Percentiles rank a stretch among this genome's conserved stretches.
Evolutionary conservation across 2,888 invertebrate genomes (phyloP).

Genomic region (Brenthis hecate): DNA sequence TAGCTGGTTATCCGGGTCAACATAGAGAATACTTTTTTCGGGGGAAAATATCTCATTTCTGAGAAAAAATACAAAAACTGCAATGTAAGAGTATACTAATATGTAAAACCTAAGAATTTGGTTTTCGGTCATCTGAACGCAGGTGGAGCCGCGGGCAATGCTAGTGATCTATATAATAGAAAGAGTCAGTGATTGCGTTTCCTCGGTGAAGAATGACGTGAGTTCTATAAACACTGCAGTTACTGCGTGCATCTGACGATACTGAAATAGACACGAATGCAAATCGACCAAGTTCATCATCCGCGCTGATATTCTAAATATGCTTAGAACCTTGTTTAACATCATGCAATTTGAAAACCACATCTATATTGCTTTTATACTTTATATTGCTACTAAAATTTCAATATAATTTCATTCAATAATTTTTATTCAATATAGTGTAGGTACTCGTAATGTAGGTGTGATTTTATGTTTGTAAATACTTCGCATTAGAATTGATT

Average conservation of each 20-base stretch:
- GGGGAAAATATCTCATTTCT: too few relatives aligned
- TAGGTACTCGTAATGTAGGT: too few relatives aligned
- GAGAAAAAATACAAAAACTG: too few relatives aligned
- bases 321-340: constrained; percentile 54
- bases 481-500: too few relatives aligned
- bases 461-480: too few relatives aligned
- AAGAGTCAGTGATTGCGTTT: constrained; percentile 10
- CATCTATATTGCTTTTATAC: too few relatives aligned
- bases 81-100: too few relatives aligned
- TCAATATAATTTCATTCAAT: not conserved
- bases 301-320: constrained; percentile 65
- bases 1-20: too few relatives aligned
- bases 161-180: constrained; percentile 16
- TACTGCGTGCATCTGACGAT: constrained; percentile 35
- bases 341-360: constrained; percentile 8
- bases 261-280: constrained; percentile 69
- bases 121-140: too few relatives aligned
- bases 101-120: too few relatives aligned
- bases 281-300: constrained; percentile 72
- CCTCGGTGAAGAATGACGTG: constrained; percentile 30
- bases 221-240: constrained; percentile 36
- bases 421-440: not conserved
- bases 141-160: too few relatives aligned
- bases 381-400: not conserved
- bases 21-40: too few relatives aligned